These are phyloP conservation scores for Sinocyclocheilus maitianheensis DNA, from an alignment of 2,113 vertebrate species.

Conservation along the genomic window DNA sequence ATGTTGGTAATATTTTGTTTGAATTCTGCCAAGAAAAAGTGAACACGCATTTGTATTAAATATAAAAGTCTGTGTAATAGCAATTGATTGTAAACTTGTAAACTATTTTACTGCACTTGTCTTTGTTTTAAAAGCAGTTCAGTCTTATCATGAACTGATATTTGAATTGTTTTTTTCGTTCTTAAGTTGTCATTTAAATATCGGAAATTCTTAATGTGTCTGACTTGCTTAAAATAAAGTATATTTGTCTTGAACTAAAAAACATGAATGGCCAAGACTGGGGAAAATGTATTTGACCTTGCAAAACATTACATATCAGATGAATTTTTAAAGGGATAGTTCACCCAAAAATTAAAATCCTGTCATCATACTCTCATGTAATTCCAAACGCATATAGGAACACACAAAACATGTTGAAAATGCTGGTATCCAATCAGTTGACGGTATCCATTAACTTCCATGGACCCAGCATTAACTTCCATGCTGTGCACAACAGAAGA, in stretches of 20 bases:
- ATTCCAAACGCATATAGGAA: too few relatives aligned
- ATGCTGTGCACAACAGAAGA: too few relatives aligned
- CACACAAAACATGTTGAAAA: too few relatives aligned
- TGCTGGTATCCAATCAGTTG: too few relatives aligned
- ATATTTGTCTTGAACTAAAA: conserved; percentile 57
- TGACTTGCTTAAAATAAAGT: conserved; percentile 59
- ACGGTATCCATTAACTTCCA: not conserved
- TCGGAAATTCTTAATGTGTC: conserved; percentile 52
- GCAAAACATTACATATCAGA: not conserved
- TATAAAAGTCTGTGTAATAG: conserved; percentile 46
- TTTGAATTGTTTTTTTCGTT: conserved; percentile 19
- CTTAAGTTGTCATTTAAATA: conserved; percentile 51
- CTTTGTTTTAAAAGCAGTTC: conserved; percentile 44
- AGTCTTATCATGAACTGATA: conserved; percentile 40
- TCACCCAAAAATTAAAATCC: not conserved
- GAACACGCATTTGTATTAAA: conserved; percentile 42
- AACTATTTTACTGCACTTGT: conserved; percentile 47
- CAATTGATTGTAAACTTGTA: conserved; percentile 52
- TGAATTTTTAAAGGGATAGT: not conserved
- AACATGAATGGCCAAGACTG: not conserved
- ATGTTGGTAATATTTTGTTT: conserved; percentile 38
- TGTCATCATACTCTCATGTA: not conserved
- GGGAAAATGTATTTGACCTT: not conserved
- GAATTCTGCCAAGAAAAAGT: conserved; percentile 13
- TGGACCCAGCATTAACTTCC: not conserved